Evolutionary conservation across 2,888 invertebrate genomes (phyloP).

Genomic region (Branchellion lobata): DNA sequence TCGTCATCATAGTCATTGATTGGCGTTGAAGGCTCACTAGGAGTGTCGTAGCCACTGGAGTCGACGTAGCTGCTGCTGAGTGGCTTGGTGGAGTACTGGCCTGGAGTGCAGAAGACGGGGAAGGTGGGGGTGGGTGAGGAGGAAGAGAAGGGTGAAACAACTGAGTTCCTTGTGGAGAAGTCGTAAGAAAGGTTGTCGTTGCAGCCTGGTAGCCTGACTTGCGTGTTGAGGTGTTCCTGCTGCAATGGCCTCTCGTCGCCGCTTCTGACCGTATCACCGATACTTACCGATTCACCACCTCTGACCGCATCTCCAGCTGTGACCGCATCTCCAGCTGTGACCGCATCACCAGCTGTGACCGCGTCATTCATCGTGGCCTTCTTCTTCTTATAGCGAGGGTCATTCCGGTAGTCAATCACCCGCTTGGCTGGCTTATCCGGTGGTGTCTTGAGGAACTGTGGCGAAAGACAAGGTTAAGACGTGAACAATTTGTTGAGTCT

Average conservation of each 20-base stretch:
- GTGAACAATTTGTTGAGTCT: not conserved
- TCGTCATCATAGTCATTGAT: constrained; percentile 21
- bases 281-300: not conserved
- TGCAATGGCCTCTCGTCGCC: not conserved
- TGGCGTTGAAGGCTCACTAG: constrained; percentile 1
- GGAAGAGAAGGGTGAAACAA: not conserved
- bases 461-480: not conserved
- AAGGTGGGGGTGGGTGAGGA: not conserved
- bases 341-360: too few species aligned
- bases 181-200: not conserved
- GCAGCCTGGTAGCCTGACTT: constrained; percentile 7
- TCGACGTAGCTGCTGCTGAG: not conserved
- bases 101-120: constrained; percentile 1
- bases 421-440: constrained; percentile 26
- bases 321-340: too few species aligned
- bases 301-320: too few species aligned
- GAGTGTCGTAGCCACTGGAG: constrained; percentile 2
- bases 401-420: constrained; percentile 48
- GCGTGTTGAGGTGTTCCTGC: not conserved
- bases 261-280: not conserved
- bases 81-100: not conserved
- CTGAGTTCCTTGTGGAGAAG: not conserved
- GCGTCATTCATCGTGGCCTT: constrained; percentile 17
- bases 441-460: not conserved
- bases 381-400: constrained; percentile 49